Evolutionary conservation across 2,797 vertebrate genomes (phyloP), one percentile per base, ranked within the genome.

Genomic region (Spatula clypeata): DNA sequence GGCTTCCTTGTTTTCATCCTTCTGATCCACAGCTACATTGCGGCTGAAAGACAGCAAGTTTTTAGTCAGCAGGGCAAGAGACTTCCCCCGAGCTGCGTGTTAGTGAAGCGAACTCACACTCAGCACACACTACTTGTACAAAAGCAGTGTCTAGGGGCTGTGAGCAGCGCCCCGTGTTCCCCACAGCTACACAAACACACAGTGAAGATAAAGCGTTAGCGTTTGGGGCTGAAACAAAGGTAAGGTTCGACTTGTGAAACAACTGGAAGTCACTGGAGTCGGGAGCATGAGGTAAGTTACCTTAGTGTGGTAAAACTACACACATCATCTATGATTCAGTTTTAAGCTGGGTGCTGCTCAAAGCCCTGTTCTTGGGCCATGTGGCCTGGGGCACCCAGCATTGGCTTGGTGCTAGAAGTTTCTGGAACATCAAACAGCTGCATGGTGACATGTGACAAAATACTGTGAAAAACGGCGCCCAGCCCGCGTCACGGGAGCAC

Each of bases 11-110:
- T 98, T 99, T 96, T 99, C 99, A 1, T 99, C 99, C 98, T 99
- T 99, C 94, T 98, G 99, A 98, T 99, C 99, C 92, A 98, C 99
- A 96, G 99, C 98, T 95, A 99, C 99, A 94, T 99, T 99, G 98
- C 99, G 99, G 98, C 99, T 99, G 98, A 97, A 95, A 98, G 65
- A 97, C 92, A 98, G 97, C 47, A 65, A 70, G 89, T 88, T 21
- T 0, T 5, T 45, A 76, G 44, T 90, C 34, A 92, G 89, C 7
- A n/a, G 72, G 49, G 88, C 71, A 82, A 75, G 31, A 34, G 42
- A 17, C 24, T 61, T 53, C 44, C 66, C 64, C 61, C 14, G 3
- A 1, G 1, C 26, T 20, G 40, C 67, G 15, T 13, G 54, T 94
- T 62, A 93, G 67, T 31, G 67, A 88, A 86, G 94, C 44, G 65